Percentiles rank a stretch among this genome's conserved stretches.
Conservation (phyloP, 2,797 vertebrate species). For the Pangasius larnaudii region DNA sequence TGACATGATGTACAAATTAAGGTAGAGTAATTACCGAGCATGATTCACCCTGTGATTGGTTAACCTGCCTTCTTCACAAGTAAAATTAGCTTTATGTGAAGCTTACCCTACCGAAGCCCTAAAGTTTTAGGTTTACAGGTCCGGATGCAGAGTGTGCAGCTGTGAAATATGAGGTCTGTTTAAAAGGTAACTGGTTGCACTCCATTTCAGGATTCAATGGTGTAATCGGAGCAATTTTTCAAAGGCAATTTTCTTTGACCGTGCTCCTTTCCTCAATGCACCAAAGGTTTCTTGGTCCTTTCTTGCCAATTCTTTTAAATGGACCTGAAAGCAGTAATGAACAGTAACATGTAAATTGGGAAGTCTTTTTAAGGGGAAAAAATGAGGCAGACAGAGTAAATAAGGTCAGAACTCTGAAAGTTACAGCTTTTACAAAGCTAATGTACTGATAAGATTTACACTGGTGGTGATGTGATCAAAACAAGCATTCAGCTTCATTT, state of each 20-base stretch:
- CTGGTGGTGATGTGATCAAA: slow-evolving; percentile 35
- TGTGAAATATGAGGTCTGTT: slow-evolving; percentile 44
- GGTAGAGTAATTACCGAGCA: slow-evolving; percentile 3
- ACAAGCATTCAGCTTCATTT: neutral
- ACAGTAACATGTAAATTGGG: slow-evolving; percentile 39
- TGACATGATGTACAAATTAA: neutral
- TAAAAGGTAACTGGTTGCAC: slow-evolving; percentile 38
- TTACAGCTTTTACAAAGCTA: slow-evolving; percentile 6
- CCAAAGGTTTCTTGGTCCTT: slow-evolving; percentile 39
- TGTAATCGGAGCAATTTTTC: slow-evolving; percentile 46
- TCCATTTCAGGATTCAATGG: slow-evolving; percentile 32
- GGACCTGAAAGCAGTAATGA: slow-evolving; percentile 49
- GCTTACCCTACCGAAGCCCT: neutral
- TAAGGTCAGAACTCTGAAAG: slow-evolving; percentile 39
- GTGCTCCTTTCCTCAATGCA: slow-evolving; percentile 41
- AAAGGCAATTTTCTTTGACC: slow-evolving; percentile 45
- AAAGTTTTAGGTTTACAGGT: slow-evolving; percentile 12
- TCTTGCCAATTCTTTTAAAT: slow-evolving; percentile 48
- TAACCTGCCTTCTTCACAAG: neutral
- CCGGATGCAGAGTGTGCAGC: slow-evolving; percentile 19
- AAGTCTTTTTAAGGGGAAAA: slow-evolving; percentile 28
- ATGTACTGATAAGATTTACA: slow-evolving; percentile 48
- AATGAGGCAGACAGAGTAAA: slow-evolving; percentile 39
- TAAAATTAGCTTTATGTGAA: neutral
- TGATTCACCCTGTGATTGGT: neutral